A percentile compares a stretch with the other conserved stretches of the same genome.
These are phyloP conservation scores for Alcis repandata DNA, from an alignment of 2,888 invertebrate genomes.

Conservation along the genomic window DNA sequence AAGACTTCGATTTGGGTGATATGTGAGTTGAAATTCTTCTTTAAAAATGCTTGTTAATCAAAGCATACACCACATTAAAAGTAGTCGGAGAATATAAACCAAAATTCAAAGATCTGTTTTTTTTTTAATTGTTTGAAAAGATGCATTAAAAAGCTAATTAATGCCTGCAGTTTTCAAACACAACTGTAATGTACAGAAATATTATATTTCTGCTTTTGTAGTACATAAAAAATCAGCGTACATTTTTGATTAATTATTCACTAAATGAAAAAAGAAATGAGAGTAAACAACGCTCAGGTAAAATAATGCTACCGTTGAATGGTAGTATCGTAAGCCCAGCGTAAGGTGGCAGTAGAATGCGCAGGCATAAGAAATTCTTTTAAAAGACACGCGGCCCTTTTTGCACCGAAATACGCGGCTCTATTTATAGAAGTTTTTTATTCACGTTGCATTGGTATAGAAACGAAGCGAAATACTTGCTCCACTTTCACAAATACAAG, in stretches of 20 bases:
- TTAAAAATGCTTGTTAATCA: too few relatives aligned
- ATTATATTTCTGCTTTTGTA: too few relatives aligned
- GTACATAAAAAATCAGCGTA: too few relatives aligned
- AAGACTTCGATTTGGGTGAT: slow-evolving; percentile 57
- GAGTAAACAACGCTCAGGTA: not conserved
- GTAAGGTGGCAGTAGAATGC: slow-evolving; percentile 24
- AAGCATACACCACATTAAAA: too few relatives aligned
- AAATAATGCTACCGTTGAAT: slow-evolving; percentile 7
- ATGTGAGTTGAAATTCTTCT: slow-evolving; percentile 51
- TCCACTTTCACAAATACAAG: slow-evolving; percentile 14
- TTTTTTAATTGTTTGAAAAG: too few relatives aligned
- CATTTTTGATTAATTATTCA: too few relatives aligned
- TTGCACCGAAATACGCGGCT: slow-evolving; percentile 30
- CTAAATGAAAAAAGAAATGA: too few relatives aligned
- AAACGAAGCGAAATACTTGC: slow-evolving; percentile 22
- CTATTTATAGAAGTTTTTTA: slow-evolving; percentile 36
- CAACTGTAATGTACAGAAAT: too few relatives aligned
- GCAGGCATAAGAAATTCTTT: slow-evolving; percentile 41
- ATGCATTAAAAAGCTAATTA: too few relatives aligned
- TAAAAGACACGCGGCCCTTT: slow-evolving; percentile 41
- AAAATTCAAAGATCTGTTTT: too few relatives aligned
- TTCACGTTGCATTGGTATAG: slow-evolving; percentile 12
- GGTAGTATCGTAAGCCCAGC: slow-evolving; percentile 8
- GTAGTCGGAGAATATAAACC: too few relatives aligned
- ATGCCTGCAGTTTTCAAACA: not conserved